These are phyloP conservation scores for Tillus elongatus DNA, from an alignment of 2,888 invertebrate genomes.

Conservation along the genomic window DNA sequence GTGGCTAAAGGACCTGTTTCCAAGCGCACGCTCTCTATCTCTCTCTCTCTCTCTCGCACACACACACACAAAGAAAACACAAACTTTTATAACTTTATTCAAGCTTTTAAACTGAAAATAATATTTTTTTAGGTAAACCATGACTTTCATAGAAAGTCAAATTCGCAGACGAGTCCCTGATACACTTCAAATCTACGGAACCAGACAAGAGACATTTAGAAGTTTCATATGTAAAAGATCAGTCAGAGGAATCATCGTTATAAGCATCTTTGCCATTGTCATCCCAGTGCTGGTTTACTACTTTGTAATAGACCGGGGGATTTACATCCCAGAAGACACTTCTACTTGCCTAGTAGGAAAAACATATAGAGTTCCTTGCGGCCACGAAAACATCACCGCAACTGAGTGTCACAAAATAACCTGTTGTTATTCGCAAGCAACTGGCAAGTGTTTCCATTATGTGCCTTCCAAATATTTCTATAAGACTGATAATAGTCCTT, in stretches of 20 bases:
- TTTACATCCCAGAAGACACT: constrained; percentile 12
- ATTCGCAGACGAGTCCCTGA: too few relatives aligned
- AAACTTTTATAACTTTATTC: too few relatives aligned
- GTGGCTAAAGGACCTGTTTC: too few relatives aligned
- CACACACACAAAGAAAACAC: too few relatives aligned
- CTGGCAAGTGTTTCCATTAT: constrained; percentile 32
- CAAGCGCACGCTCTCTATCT: too few relatives aligned
- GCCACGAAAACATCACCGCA: constrained; percentile 26
- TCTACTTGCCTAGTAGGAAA: constrained; percentile 29
- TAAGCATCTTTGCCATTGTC: constrained; percentile 20
- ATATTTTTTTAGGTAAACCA: too few relatives aligned
- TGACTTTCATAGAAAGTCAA: too few relatives aligned
- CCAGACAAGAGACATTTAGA: too few relatives aligned
- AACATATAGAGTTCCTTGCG: constrained; percentile 32
- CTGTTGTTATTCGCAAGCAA: constrained; percentile 33
- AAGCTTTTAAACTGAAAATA: too few relatives aligned
- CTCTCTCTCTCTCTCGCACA: too few relatives aligned
- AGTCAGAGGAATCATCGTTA: constrained; percentile 17
- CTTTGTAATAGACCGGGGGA: constrained; percentile 21
- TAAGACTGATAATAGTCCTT: constrained; percentile 11
- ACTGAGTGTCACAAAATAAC: constrained; percentile 24
- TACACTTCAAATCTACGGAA: too few relatives aligned
- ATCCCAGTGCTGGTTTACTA: constrained; percentile 27
- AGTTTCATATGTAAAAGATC: too few relatives aligned
- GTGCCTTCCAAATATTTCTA: constrained; percentile 35